Evolutionary conservation across 2,888 invertebrate species (phyloP), one percentile per base, ranked within the genome.

Genomic region (Tortricodes alternella): DNA sequence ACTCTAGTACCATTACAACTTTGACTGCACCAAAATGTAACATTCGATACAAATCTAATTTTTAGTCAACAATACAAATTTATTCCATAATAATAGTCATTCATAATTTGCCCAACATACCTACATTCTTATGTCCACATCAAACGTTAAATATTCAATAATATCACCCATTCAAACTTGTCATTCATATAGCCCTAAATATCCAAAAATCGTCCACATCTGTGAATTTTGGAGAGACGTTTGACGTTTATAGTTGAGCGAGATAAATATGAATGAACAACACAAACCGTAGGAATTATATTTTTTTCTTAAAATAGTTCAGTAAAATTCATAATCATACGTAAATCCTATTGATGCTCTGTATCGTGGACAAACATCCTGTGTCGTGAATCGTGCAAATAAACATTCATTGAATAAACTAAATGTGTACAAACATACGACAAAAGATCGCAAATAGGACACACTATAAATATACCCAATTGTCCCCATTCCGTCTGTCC

Each of bases 391-490:
- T 81, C 86, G 85, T 80, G 73, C 82, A 84, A 81, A 80, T 80
- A 84, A 78, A 74, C 74, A 71, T 66, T 59, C 66, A 69, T 64
- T 79, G 81, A 78, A 82, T 83, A 75, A 80, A 80, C 78, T 78
- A 76, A 86, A 88, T 82, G 82, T 89, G 87, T 72, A 85, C 82
- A 87, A 88, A 87, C 85, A 87, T 61, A 61, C 59, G 57, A 81
- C 79, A 82, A 81, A 70, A 65, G 71, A 62, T 64, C 57, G 59
- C 67, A 75, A 73, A 76, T 76, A 76, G 70, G 68, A 71, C 69
- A 59, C 67, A 68, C 73, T 75, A 78, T 80, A 84, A 86, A 87
- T 83, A 86, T 81, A 73, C 73, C 75, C 73, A 63, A 76, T 78
- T 76, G 66, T 73, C 60, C 61, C 71, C 75, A 70, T 79, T 74